Evolutionary conservation across 37 sponge, comb jelly and placozoan genomes (phyloP).

Genomic region (Dysidea cf. avara): DNA sequence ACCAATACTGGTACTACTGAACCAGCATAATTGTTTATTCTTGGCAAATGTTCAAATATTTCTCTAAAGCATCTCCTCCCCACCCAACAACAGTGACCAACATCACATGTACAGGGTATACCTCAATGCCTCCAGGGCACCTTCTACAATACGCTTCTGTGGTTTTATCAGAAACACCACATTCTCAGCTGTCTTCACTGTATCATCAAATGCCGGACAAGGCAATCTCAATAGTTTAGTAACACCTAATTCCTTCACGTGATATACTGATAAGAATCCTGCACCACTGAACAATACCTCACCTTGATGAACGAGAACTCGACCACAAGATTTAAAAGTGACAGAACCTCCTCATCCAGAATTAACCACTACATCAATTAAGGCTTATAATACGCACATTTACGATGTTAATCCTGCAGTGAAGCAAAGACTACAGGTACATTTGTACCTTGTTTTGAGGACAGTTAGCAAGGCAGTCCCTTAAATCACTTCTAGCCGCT

Average conservation of each 20-base stretch:
- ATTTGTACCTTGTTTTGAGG: slow-evolving; percentile 44
- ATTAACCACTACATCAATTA: slow-evolving; percentile 62
- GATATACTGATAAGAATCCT: no score
- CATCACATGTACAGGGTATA: no score
- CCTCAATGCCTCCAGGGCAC: slow-evolving; percentile 63
- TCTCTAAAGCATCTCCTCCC: no score
- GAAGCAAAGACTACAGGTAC: slow-evolving; percentile 1
- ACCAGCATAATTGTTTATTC: no score
- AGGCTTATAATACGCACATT: neutral
- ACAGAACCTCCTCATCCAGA: slow-evolving; percentile 69
- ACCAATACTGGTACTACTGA: no score
- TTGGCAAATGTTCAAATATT: no score
- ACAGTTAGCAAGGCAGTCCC: slow-evolving; percentile 18
- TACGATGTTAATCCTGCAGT: neutral
- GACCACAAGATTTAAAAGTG: slow-evolving; percentile 61
- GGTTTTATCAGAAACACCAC: slow-evolving; percentile 64
- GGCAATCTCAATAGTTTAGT: slow-evolving; percentile 73
- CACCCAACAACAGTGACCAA: no score
- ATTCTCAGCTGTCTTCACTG: slow-evolving; percentile 34
- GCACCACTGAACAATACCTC: no score
- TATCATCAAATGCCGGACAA: neutral
- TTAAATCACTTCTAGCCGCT: slow-evolving; percentile 44
- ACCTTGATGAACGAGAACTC: slow-evolving; percentile 55
- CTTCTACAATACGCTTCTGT: slow-evolving; percentile 30
- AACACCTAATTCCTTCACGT: slow-evolving; percentile 54